Base-by-base conservation (phyloP, 2,113 vertebrate genomes). In the Morone chrysops region DNA sequence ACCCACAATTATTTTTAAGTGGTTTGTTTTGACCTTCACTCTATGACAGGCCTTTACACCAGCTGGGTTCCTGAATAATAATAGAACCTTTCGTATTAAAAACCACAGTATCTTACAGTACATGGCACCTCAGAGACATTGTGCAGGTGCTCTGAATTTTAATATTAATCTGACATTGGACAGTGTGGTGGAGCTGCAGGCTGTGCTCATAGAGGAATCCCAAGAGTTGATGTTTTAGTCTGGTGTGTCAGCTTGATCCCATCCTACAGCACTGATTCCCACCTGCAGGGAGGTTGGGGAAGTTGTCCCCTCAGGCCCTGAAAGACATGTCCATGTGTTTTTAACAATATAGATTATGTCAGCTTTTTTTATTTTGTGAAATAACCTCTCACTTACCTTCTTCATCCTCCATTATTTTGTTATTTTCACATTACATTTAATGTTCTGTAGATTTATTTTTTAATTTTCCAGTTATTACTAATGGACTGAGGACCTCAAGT, bases 401-500 rank as follows among this genome's bases (percentile, higher is more conserved):
- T 60, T 9, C 25, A 69, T 17, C 18, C n/a, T 4, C 36, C 14
- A 18, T 25, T 12, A 31, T 59, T 48, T 47, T n/a, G 51, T 71
- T 36, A 54, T 67, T 38, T 68, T 45, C 8, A 47, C 0, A 45
- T 25, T 40, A 50, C 8, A 71, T 8, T 36, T 0, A 59, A 40
- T 66, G 13, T 16, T 20, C 56, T 62, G 45, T 8, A 25, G 5
- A 70, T 65, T 25, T 11, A n/a, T n/a, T 41, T 31, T 57, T 31
- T 57, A 1, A 2, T n/a, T 45, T 57, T 62, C 17, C 17, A 38
- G n/a, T 68, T 18, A 45, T 74, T 54, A 38, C 5, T 83, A 71
- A 89, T 70, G 5, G 63, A 70, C 84, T 63, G 89, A 77, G 85
- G 89, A 82, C 91, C 81, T 88, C 90, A 74, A 81, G 90, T 91